phyloP scores from a whole-genome alignment of 2,797 vertebrate species.

The Phoebastria nigripes region DNA sequence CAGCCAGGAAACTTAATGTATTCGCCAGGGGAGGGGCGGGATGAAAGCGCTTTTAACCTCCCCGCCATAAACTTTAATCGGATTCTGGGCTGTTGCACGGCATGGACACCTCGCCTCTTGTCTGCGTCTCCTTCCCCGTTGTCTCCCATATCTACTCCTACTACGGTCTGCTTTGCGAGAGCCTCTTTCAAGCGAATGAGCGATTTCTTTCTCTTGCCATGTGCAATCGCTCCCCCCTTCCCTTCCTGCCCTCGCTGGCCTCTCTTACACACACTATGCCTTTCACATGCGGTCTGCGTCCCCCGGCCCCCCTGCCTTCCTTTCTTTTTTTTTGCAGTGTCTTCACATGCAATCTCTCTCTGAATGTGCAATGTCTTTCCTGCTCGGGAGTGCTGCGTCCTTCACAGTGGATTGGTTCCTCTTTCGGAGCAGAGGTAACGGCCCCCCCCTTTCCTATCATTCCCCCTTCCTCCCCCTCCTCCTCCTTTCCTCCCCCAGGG shows the following conservation, averaged over 20 bases:
- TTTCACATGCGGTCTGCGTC: neutral
- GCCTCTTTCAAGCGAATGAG: slow-evolving; percentile 11
- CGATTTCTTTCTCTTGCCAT: slow-evolving; percentile 20
- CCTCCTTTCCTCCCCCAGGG: neutral
- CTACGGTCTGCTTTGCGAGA: neutral
- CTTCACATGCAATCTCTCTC: slow-evolving; percentile 20
- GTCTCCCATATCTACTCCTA: neutral
- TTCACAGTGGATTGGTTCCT: slow-evolving; percentile 75
- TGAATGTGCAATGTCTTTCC: slow-evolving; percentile 35
- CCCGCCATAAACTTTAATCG: slow-evolving; percentile 53
- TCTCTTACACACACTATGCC: slow-evolving; percentile 32
- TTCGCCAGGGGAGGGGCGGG: slow-evolving; percentile 10
- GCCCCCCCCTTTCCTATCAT: neutral
- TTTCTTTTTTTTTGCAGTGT: neutral
- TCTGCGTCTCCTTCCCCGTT: neutral
- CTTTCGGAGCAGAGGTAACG: slow-evolving; percentile 61
- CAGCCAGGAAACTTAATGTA: slow-evolving; percentile 43
- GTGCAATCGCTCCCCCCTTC: neutral
- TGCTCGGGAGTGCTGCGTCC: slow-evolving; percentile 58
- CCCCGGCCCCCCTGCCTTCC: neutral
- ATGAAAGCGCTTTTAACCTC: neutral
- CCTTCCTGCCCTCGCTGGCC: neutral
- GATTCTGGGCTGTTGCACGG: neutral
- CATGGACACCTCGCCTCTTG: neutral
- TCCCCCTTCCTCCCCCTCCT: neutral